phyloP scores from a whole-genome alignment of 92 coral and sea anemone genomes.

The Porites divaricata region DNA sequence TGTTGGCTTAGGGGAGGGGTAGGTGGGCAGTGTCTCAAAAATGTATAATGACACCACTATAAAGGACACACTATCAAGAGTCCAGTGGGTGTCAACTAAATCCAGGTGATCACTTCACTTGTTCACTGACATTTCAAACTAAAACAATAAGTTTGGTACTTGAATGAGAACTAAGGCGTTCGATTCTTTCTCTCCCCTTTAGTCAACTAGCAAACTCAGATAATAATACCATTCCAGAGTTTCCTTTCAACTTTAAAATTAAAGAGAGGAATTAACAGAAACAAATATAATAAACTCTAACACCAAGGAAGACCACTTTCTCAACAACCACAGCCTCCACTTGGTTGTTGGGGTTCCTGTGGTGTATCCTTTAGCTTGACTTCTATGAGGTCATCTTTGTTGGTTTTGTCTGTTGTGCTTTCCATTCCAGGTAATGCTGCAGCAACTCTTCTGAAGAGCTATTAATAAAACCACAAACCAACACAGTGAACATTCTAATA shows the following conservation, averaged over 20 bases:
- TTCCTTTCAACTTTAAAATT: too few species aligned
- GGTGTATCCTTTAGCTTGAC: constrained; percentile 96
- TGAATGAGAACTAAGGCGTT: too few species aligned
- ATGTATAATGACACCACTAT: too few species aligned
- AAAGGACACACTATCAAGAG: too few species aligned
- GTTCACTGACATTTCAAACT: not conserved
- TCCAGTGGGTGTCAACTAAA: too few species aligned
- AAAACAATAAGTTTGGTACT: not conserved
- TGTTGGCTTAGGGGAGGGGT: too few species aligned
- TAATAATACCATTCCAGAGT: too few species aligned
- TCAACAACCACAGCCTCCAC: constrained; percentile 90
- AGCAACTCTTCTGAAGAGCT: constrained; percentile 99
- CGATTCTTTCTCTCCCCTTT: not conserved
- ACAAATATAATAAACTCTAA: not conserved
- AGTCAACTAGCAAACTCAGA: too few species aligned
- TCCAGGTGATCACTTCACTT: too few species aligned
- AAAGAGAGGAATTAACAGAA: not conserved
- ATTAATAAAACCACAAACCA: constrained; percentile 1
- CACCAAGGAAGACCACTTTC: not conserved
- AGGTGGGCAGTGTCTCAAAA: too few species aligned
- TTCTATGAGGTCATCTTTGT: constrained; percentile 97
- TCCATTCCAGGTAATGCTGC: constrained; percentile 99
- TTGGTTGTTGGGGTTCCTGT: constrained; percentile 88
- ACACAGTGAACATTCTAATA: not conserved
- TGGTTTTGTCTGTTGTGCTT: constrained; percentile 93